Evolutionary conservation across 2,888 invertebrate species (phyloP).

Genomic region (Thalpophila matura): DNA sequence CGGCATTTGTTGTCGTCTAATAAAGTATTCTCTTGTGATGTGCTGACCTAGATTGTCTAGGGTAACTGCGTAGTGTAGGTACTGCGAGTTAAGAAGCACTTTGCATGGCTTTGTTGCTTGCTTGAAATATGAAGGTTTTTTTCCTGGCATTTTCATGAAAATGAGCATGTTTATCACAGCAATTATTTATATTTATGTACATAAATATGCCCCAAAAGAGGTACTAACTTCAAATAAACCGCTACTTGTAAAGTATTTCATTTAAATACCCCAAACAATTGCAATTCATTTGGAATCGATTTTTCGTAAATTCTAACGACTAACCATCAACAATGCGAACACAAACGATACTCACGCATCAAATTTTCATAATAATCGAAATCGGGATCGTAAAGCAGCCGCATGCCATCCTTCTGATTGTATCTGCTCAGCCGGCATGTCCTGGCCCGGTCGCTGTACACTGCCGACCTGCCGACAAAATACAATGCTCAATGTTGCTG

Average conservation of each 20-base stretch:
- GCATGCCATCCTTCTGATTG: conserved; percentile 96
- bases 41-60: conserved; percentile 26
- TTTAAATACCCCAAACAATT: conserved; percentile 7
- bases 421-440: conserved; percentile 96
- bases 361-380: conserved; percentile 98
- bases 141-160: conserved; percentile 1
- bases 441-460: conserved; percentile 96
- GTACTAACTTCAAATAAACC: neutral
- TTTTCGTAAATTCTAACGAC: conserved; percentile 26
- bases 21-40: conserved; percentile 41
- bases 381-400: conserved; percentile 97
- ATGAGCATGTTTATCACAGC: neutral
- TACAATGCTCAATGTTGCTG: conserved; percentile 44
- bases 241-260: neutral
- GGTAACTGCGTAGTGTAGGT: conserved; percentile 1
- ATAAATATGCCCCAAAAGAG: conserved; percentile 13
- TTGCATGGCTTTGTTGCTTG: neutral
- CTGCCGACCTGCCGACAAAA: conserved; percentile 92
- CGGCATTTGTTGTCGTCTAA: conserved; percentile 50
- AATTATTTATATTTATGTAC: neutral
- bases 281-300: conserved; percentile 5
- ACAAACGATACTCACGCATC: conserved; percentile 93
- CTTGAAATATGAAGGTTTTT: neutral
- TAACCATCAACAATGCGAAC: conserved; percentile 29
- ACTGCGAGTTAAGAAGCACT: neutral